Base-by-base conservation (phyloP, 2,888 invertebrate species). In the Cynaeus angustus region DNA sequence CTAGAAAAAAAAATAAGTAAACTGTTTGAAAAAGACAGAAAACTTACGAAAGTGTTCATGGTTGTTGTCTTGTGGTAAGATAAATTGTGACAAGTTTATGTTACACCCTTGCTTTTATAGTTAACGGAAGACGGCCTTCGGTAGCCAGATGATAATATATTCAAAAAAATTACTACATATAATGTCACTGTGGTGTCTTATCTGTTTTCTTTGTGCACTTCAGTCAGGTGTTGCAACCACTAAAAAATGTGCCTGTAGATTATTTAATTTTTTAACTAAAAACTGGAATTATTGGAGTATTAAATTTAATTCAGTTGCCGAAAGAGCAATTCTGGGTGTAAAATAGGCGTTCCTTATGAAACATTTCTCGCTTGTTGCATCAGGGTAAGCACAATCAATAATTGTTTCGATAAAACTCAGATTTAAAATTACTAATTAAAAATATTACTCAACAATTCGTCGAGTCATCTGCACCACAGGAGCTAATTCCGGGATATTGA, bases 11-110 rank as follows among this genome's bases (percentile, higher is more conserved):
- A 52, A 52, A 41, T 50, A 0, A 13, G 10, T 16, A 33, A 33
- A 33, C n/a, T 2, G 6, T n/a, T 33, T 33, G 2, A 28, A 28
- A 28, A 28, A 28, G 28, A 28, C 28, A 21, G 5, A 14, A 2
- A 9, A 28, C 67, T 50, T 41, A 67, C 67, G 50, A 67, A 16
- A 33, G 59, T 50, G 52, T 67, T 67, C 67, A 67, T 67, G 50
- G 10, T 48, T 45, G 48, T 46, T 58, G 43, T 38, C 33, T 46
- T 46, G 38, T 38, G 52, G 8, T 66, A 16, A 46, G 61, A 46
- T 9, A 46, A 61, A 50, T 53, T 53, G 64, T 62, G 33, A 10
- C 26, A 14, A 16, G 13, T 41, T 33, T 2, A 30, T 13, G 8
- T 13, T 45, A 12, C 28, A 59, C 59, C 61, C 50, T 38, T 13